Conservation (phyloP, 2,888 invertebrate genomes). For the Eristalinus sepulchralis region DNA sequence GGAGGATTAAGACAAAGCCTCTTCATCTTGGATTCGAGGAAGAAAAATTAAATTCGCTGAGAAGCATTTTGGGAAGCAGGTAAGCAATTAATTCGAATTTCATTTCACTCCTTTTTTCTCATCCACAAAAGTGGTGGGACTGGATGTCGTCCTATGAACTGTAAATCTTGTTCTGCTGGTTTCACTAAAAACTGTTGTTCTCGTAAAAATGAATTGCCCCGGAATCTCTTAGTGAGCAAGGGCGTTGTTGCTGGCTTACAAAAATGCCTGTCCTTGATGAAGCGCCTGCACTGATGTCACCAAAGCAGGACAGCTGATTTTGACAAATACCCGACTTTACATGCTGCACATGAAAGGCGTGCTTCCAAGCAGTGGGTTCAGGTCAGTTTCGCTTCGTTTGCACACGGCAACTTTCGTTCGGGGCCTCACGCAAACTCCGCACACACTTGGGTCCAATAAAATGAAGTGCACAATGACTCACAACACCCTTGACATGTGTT, state of each 20-base stretch:
- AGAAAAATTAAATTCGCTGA: background rate
- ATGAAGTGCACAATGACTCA: background rate
- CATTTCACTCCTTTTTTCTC: background rate
- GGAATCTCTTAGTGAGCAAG: too few species aligned
- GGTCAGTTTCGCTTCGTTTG: background rate
- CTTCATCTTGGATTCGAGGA: background rate
- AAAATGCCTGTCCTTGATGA: too few species aligned
- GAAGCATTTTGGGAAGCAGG: conserved; percentile 48
- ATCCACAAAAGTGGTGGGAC: background rate
- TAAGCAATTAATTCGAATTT: background rate
- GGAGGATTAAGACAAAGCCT: conserved; percentile 3
- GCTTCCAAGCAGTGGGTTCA: background rate
- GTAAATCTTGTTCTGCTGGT: background rate
- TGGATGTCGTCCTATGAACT: too few species aligned
- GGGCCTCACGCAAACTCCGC: background rate
- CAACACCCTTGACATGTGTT: background rate
- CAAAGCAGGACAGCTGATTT: background rate
- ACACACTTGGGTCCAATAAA: background rate
- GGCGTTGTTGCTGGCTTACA: too few species aligned
- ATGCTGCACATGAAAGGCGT: background rate
- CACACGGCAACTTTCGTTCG: background rate
- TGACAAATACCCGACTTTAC: background rate
- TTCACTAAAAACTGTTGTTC: background rate
- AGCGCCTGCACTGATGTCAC: background rate
- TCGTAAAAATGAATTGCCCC: background rate